A percentile compares a stretch with the other conserved stretches of the same genome.
These are phyloP conservation scores for Actinia tenebrosa DNA, from an alignment of 64 coral and sea anemone genomes.

Conservation along the genomic window DNA sequence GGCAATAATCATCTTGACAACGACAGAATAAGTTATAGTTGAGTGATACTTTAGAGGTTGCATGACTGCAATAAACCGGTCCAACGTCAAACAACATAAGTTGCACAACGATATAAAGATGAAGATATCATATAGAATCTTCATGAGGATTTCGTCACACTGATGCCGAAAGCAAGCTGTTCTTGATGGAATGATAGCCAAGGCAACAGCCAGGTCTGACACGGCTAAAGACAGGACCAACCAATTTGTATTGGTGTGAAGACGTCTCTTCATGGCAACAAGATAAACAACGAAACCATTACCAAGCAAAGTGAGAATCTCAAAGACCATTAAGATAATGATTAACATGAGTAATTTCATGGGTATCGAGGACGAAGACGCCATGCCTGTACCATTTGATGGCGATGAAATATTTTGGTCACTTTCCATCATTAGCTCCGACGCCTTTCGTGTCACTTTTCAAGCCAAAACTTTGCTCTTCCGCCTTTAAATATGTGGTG, in stretches of 20 bases:
- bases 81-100: constrained; percentile 59
- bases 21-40: constrained; percentile 37
- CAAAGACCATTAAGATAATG: constrained; percentile 10
- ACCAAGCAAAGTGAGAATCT: constrained; percentile 11
- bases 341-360: background rate
- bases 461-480: background rate
- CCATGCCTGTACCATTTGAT: background rate
- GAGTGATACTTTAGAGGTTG: constrained; percentile 62
- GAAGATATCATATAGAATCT: constrained; percentile 45
- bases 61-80: constrained; percentile 68
- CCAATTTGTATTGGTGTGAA: constrained; percentile 27
- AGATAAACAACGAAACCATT: constrained; percentile 28
- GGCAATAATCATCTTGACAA: constrained; percentile 32
- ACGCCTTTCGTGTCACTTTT: background rate
- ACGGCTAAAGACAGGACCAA: constrained; percentile 20
- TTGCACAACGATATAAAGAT: constrained; percentile 63
- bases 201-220: constrained; percentile 10
- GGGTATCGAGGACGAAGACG: background rate
- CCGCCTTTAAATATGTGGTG: background rate
- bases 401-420: background rate
- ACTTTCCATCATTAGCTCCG: background rate
- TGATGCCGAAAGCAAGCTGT: background rate
- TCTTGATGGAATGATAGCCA: constrained; percentile 26
- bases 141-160: constrained; percentile 26
- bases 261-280: constrained; percentile 2